Conservation (phyloP, 2,113 vertebrate species). For the Lophochroa leadbeateri region DNA sequence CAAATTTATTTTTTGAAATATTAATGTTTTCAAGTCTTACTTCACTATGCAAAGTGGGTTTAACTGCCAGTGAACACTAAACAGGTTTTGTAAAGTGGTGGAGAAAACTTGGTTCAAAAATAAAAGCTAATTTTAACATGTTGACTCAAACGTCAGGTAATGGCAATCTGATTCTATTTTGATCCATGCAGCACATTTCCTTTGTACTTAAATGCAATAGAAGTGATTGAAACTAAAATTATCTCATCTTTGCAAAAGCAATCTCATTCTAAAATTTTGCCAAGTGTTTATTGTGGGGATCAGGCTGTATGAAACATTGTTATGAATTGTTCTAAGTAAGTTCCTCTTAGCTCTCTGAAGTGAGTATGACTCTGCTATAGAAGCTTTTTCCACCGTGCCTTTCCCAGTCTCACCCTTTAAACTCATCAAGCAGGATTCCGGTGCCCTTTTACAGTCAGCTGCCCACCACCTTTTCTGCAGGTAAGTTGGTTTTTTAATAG, state of each 20-base stretch:
- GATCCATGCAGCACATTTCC: not conserved
- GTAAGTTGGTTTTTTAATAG: not conserved
- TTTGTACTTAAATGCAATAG: not conserved
- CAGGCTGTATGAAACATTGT: not conserved
- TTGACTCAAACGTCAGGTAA: not conserved
- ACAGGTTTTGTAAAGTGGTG: not conserved
- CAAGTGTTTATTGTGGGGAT: not conserved
- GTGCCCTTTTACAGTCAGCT: not conserved
- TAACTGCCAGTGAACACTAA: not conserved
- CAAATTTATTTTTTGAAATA: not conserved
- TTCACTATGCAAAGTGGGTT: conserved; percentile 7
- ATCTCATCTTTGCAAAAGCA: not conserved
- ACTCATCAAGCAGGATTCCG: not conserved
- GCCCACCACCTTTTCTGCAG: not conserved
- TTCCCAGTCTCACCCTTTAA: not conserved
- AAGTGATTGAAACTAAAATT: not conserved
- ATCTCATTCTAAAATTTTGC: not conserved
- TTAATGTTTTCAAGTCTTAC: not conserved
- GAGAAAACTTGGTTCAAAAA: conserved; percentile 14
- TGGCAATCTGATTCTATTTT: not conserved
- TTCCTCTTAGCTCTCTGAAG: not conserved
- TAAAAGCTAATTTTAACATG: not conserved
- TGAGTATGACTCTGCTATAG: not conserved
- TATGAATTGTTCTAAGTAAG: not conserved
- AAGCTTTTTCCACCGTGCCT: not conserved